Base-by-base conservation (phyloP, 2,113 vertebrate species). In the Eptatretus burgeri region DNA sequence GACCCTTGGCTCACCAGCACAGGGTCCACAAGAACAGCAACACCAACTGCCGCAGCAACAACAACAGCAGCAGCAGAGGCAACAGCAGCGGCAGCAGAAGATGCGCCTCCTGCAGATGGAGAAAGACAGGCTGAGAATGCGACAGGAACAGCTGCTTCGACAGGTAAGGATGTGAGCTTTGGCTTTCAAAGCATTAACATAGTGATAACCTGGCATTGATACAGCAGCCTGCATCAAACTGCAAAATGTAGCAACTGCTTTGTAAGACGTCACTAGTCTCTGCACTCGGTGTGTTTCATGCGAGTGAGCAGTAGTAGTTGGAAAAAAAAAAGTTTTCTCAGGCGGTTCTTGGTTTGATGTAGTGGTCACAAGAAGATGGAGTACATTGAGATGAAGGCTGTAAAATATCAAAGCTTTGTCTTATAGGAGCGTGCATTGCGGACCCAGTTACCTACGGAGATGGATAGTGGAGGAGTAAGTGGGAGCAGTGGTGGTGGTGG, bases 371-470 rank as follows among this genome's bases (percentile, higher is more conserved):
- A 41, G 27, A 41, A 41, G 3, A 41, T 41, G 27, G 27, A 41
- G 27, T 41, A 41, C 27, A 41, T 41, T 41, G 27, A 41, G 27
- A 41, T 41, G 27, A 7, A 41, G 27, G 27, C 27, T 7, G 3
- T 41, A 41, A 41, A 41, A 41, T 7, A 5, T 41, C 27, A 41
- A 41, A 41, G 66, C 53, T 60, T 66, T 68, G 63, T 70, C 64
- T 66, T 66, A 3, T 75, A 98, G 91, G 91, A 98, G 75, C 80
- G 95, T 67, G 82, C 85, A 70, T 76, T 95, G 51, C 82, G 89
- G 64, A 98, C 84, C 74, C 91, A 95, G 73, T 75, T 93, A 67
- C 86, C 89, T 65, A 85, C 95, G 82, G 91, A 98, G 70, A 87
- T 87, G 73, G 91, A 98, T 12, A 41, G 27, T 41, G 27, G 27